Percentiles rank a stretch among this genome's conserved stretches.
These are phyloP conservation scores for Myiozetetes cayanensis DNA, from an alignment of 2,113 vertebrate species.

Conservation along the genomic window DNA sequence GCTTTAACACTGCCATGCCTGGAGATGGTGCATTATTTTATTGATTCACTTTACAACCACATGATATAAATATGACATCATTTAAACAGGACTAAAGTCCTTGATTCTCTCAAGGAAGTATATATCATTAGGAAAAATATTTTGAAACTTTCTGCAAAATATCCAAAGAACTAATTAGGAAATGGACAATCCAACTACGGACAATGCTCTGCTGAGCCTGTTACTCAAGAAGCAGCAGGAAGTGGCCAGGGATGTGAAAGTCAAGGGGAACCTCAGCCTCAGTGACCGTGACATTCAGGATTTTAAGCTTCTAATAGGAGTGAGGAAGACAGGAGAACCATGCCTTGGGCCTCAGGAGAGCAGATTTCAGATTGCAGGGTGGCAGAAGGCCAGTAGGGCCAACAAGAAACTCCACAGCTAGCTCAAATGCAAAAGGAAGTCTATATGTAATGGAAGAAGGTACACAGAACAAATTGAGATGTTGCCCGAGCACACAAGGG, in stretches of 20 bases:
- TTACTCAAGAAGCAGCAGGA: background rate
- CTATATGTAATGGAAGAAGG: background rate
- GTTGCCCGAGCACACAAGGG: background rate
- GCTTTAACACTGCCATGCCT: background rate
- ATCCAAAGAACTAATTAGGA: background rate
- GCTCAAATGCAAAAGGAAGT: background rate
- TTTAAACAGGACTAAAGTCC: slow-evolving; percentile 37
- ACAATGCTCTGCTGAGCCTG: background rate
- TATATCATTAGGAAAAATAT: background rate
- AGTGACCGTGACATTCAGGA: background rate
- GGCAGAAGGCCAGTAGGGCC: background rate
- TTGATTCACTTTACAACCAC: slow-evolving; percentile 10
- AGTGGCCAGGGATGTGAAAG: background rate
- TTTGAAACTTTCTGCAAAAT: slow-evolving; percentile 18
- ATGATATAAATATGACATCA: slow-evolving; percentile 16
- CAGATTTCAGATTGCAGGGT: background rate
- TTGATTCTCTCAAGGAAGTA: slow-evolving; percentile 17
- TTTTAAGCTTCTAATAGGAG: background rate
- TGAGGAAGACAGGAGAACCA: background rate
- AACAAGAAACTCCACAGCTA: background rate
- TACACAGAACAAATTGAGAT: background rate
- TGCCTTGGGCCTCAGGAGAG: background rate
- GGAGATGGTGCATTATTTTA: background rate
- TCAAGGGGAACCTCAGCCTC: background rate
- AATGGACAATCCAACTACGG: background rate